A percentile compares a stretch with the other conserved stretches of the same genome.
These are phyloP conservation scores for Phodopus roborovskii DNA, from an alignment of 2,113 vertebrate genomes.

Conservation along the genomic window DNA sequence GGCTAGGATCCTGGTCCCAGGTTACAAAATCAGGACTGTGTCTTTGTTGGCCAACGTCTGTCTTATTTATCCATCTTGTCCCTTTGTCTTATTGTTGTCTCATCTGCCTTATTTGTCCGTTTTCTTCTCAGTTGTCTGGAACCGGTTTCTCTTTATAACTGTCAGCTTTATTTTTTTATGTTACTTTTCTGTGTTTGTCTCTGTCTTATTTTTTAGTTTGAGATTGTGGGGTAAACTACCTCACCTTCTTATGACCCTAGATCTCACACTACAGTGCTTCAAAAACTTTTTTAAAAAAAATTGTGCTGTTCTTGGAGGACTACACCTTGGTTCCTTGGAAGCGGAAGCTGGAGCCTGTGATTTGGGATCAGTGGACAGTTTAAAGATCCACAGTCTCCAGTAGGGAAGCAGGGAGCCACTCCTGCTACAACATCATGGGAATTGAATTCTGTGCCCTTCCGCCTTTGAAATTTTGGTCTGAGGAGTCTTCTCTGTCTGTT, in stretches of 20 bases:
- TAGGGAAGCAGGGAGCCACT: not conserved
- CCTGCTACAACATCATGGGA: not conserved
- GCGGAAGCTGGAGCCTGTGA: not conserved
- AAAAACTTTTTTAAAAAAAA: not conserved
- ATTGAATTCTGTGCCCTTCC: not conserved
- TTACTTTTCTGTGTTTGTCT: not conserved
- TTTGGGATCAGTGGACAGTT: not conserved
- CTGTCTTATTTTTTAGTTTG: not conserved
- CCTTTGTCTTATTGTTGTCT: not conserved
- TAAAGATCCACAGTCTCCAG: not conserved
- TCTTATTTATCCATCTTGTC: not conserved
- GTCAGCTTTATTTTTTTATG: not conserved
- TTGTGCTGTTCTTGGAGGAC: not conserved
- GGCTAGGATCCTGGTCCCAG: not conserved
- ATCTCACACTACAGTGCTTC: not conserved
- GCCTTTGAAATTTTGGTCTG: not conserved
- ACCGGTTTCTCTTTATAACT: not conserved
- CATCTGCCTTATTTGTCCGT: not conserved
- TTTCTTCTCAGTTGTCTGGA: not conserved
- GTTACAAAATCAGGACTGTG: not conserved
- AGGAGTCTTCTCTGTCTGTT: not conserved
- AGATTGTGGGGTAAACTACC: not conserved
- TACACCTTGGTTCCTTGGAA: not conserved
- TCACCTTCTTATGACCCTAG: not conserved
- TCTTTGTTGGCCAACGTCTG: not conserved